A percentile compares a stretch with the other conserved stretches of the same genome.
Conservation (phyloP, 1,140 invertebrate genomes). For the Goniozus legneri region DNA sequence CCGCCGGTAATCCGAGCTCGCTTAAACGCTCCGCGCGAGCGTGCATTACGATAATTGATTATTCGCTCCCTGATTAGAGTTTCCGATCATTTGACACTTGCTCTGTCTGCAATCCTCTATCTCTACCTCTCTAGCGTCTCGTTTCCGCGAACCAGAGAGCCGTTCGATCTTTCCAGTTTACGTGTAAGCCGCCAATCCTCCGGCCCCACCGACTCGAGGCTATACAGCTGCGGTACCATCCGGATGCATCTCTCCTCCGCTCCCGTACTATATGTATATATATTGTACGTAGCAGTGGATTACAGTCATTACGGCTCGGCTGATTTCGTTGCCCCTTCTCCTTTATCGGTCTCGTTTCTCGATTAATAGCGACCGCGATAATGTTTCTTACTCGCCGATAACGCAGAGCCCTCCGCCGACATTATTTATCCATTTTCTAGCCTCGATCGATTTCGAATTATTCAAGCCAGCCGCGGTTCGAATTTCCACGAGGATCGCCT, state of each 20-base stretch:
- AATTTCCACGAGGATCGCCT: too few species aligned
- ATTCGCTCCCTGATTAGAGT: constrained; percentile 27
- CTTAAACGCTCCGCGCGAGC: constrained; percentile 24
- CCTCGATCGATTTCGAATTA: too few species aligned
- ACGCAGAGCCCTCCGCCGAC: too few species aligned
- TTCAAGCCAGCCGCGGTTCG: too few species aligned
- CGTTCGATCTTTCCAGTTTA: constrained; percentile 17
- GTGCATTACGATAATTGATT: constrained; percentile 31
- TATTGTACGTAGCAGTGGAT: constrained; percentile 12
- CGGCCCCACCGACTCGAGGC: not conserved
- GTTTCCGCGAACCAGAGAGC: not conserved
- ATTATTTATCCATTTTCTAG: too few species aligned
- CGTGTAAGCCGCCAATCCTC: constrained; percentile 7
- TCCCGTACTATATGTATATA: constrained; percentile 7
- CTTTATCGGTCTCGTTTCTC: too few species aligned
- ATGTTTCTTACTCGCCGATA: too few species aligned
- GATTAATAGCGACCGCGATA: too few species aligned
- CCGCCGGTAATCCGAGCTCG: constrained; percentile 17
- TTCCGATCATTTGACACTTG: constrained; percentile 32
- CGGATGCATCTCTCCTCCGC: constrained; percentile 1
- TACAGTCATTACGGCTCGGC: constrained; percentile 8
- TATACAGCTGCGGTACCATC: not conserved
- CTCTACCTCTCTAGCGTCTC: not conserved
- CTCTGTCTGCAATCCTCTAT: constrained; percentile 18
- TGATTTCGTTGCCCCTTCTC: constrained; percentile 4